Base-by-base conservation (phyloP, 2,888 invertebrate species). In the Lasioglossum leucozonium region DNA sequence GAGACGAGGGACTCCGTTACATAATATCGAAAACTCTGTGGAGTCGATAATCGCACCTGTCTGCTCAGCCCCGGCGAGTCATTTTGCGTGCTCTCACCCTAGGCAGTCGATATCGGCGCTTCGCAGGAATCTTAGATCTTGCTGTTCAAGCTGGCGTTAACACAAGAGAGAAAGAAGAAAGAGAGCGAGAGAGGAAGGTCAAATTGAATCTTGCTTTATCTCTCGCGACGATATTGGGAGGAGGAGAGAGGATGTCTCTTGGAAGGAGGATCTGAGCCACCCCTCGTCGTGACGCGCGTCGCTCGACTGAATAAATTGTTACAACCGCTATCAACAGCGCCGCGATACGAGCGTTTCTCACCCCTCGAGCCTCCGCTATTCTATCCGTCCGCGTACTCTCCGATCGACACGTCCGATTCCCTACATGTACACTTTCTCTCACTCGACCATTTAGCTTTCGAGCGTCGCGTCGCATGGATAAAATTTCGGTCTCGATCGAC, bases 121-220 rank as follows among this genome's bases (percentile, higher is more conserved):
- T 89, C 87, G 87, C 90, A 90, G 91, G 88, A 91, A 93, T 90
- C 88, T 91, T 85, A 89, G 88, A 89, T 86, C 88, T 77, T 85
- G 79, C 85, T 77, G 83, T 87, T 87, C 89, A 85, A 85, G 67
- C 88, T 58, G 40, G 81, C 86, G 90, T 87, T 89, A 86, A 81
- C 79, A 82, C 78, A 67, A 82, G 87, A 88, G 88, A 89, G 30
- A 30, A 62, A 30, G 58, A 13, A 5, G 26, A 13, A 58, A 11
- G 55, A 55, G 6, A 26, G 58, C 26, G 26, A 11, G 62, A 30
- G 30, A 0, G 18, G 18, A 81, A 90, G 89, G 93, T 92, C 93
- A 93, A 94, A 94, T 94, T 94, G 94, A 94, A 94, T 94, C 92
- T 92, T 88, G 91, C 91, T 93, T 93, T 94, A 94, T 94, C 94